Evolutionary conservation across 1,140 invertebrate species (phyloP).

Genomic region (Drosophila bocki): DNA sequence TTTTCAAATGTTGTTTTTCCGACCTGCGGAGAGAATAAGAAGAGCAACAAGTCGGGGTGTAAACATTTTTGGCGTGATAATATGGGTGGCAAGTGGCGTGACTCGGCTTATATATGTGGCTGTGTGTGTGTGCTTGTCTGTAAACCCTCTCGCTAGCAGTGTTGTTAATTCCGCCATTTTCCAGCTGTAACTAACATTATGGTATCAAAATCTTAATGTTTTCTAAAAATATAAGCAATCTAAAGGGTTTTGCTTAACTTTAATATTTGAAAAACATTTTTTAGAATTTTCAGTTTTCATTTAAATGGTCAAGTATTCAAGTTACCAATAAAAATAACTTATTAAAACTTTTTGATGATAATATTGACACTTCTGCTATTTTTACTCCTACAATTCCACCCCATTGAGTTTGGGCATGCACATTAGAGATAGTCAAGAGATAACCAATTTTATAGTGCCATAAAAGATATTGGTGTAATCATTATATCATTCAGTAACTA

Average conservation of each 20-base stretch:
- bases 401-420: conserved; percentile 3
- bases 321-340: no score
- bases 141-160: conserved; percentile 25
- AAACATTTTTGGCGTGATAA: conserved; percentile 32
- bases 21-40: conserved; percentile 87
- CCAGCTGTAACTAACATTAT: conserved; percentile 1
- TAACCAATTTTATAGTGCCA: conserved; percentile 21
- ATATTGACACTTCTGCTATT: background rate
- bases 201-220: background rate
- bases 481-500: conserved; percentile 33
- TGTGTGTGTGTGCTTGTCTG: conserved; percentile 7
- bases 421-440: conserved; percentile 1
- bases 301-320: background rate
- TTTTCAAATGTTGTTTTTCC: conserved; percentile 94
- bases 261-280: background rate
- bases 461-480: conserved; percentile 25
- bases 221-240: background rate
- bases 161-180: conserved; percentile 8
- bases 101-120: conserved; percentile 34
- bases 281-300: background rate
- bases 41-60: conserved; percentile 34
- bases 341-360: no score
- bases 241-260: background rate
- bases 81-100: conserved; percentile 61
- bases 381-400: background rate